Base-by-base conservation (phyloP, 2,797 vertebrate species). In the Crenichthys baileyi region DNA sequence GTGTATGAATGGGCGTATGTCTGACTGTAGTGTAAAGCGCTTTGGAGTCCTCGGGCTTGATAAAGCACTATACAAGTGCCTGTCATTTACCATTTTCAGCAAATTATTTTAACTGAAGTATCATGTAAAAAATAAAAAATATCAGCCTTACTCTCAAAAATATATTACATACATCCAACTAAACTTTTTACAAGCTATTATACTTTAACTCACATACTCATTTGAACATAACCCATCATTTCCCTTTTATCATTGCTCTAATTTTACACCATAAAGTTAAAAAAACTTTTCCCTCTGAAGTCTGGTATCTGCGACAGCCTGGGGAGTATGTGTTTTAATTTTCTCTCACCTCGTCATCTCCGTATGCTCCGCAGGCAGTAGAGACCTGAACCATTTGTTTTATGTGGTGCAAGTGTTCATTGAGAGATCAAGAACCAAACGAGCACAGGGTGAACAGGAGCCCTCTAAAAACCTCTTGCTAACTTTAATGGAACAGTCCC, bases 401-500 rank as follows among this genome's bases (percentile, higher is more conserved):
- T 90, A 92, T 92, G 92, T 81, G 79, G 76, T 44, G 6, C 80
- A 73, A 90, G 85, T 85, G 85, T 86, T 91, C 77, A n/a, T 80
- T 70, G 61, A 84, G 87, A 94, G 92, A 94, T 93, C 91, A 93
- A 94, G 92, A 91, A 90, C 84, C 85, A 84, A 87, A 84, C 18
- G 79, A 90, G 86, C 67, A 72, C 73, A 60, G 78, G 85, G 83
- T 83, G 91, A 93, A 91, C 83, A 81, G 85, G 88, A 90, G 86
- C 86, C 77, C 83, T 65, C 56, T 76, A 77, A 91, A 90, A 88
- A 83, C 83, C 86, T 87, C 80, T 81, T 60, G 70, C 83, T 85
- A 90, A 93, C 91, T 88, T 90, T 94, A 93, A 94, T 93, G 88
- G 89, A 93, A 89, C 8, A 80, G 13, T 58, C 77, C 78, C 93